Evolutionary conservation across 2,888 invertebrate genomes (phyloP).

Genomic region (Didymodactylos carnosus): DNA sequence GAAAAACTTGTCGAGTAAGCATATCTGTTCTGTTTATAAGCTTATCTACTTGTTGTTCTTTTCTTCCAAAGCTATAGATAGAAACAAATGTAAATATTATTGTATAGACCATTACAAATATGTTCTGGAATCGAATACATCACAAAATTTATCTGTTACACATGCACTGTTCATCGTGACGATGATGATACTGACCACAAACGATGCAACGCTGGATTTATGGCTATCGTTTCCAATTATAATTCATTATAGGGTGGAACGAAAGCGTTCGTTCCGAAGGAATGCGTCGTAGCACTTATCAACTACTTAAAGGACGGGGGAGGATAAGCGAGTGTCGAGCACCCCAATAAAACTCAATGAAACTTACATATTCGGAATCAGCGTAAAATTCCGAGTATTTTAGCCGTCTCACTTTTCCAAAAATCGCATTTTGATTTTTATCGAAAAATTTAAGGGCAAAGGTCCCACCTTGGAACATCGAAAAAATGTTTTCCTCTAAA

Average conservation of each 20-base stretch:
- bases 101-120: not conserved
- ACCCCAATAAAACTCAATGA: too few relatives aligned
- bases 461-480: too few relatives aligned
- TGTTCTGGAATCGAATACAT: not conserved
- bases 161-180: not conserved
- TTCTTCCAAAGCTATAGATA: not conserved
- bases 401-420: too few relatives aligned
- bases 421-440: too few relatives aligned
- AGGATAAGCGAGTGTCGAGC: too few relatives aligned
- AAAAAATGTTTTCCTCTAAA: too few relatives aligned
- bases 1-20: not conserved
- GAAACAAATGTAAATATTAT: not conserved
- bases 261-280: not conserved
- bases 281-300: not conserved
- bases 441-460: too few relatives aligned
- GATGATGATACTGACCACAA: not conserved
- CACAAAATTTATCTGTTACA: not conserved
- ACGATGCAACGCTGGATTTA: not conserved
- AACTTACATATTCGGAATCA: too few relatives aligned
- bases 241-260: not conserved
- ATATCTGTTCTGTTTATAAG: too few relatives aligned
- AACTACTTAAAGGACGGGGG: not conserved
- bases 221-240: not conserved
- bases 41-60: too few relatives aligned
- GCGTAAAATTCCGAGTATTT: too few relatives aligned